phyloP scores from a whole-genome alignment of 2,888 invertebrate genomes.

The Orchestes rusci region DNA sequence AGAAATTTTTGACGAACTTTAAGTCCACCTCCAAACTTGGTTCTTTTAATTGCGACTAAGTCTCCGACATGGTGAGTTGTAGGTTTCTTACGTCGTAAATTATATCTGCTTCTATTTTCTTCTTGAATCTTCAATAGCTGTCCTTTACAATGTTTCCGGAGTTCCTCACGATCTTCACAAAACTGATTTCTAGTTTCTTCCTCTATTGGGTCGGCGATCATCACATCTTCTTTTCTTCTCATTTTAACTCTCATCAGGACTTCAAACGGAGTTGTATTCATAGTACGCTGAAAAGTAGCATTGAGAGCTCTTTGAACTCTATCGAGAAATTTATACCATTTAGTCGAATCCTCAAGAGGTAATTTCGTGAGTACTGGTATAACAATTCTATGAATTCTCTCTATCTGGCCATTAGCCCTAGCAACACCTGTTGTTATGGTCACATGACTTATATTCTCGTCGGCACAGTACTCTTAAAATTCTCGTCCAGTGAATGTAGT shows the following conservation, averaged over 20 bases:
- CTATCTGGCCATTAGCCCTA: slow-evolving; percentile 37
- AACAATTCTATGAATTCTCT: slow-evolving; percentile 26
- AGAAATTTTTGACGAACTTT: slow-evolving; percentile 36
- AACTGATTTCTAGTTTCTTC: slow-evolving; percentile 13
- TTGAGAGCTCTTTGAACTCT: slow-evolving; percentile 29
- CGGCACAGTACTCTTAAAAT: slow-evolving; percentile 5
- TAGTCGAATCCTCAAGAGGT: too few relatives aligned
- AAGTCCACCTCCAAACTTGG: slow-evolving; percentile 36
- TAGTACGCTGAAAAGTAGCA: slow-evolving; percentile 26
- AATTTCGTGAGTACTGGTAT: slow-evolving; percentile 15
- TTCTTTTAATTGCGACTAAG: slow-evolving; percentile 36
- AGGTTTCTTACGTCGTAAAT: slow-evolving; percentile 27
- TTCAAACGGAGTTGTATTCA: slow-evolving; percentile 26
- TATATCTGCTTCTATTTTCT: slow-evolving; percentile 34
- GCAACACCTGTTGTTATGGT: slow-evolving; percentile 33
- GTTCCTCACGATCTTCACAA: slow-evolving; percentile 16
- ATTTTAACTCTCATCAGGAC: slow-evolving; percentile 14
- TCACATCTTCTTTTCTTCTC: slow-evolving; percentile 27
- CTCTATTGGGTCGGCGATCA: slow-evolving; percentile 33
- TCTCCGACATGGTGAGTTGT: slow-evolving; percentile 27
- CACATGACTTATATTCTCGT: slow-evolving; percentile 34
- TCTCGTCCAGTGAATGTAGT: slow-evolving; percentile 31
- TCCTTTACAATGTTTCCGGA: too few relatives aligned
- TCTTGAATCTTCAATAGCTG: slow-evolving; percentile 22
- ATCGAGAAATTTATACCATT: too few relatives aligned